Conservation (phyloP, 2,888 invertebrate species). For the Onthophagus sagittarius region DNA sequence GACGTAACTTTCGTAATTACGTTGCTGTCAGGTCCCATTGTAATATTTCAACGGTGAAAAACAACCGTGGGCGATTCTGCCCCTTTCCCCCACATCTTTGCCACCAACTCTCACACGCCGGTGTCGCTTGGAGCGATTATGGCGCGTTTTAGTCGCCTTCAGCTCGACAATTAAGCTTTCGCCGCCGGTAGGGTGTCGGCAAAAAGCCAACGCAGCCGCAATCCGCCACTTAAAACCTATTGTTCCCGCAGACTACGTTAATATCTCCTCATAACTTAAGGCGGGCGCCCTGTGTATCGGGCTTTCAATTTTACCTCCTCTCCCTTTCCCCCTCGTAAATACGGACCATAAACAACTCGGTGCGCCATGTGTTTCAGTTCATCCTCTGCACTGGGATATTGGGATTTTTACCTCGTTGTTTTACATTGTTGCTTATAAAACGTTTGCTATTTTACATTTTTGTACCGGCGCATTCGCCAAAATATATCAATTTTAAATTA, state of each 20-base stretch:
- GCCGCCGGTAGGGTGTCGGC: neutral
- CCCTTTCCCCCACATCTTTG: neutral
- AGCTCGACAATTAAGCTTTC: neutral
- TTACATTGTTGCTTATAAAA: neutral
- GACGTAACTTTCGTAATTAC: neutral
- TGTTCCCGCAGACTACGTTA: slow-evolving; percentile 3
- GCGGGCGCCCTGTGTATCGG: neutral
- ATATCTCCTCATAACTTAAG: slow-evolving; percentile 6
- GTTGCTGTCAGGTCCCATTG: neutral
- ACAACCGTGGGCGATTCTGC: neutral
- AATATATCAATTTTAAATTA: no score
- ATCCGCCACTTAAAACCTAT: slow-evolving; percentile 10
- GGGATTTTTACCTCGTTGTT: neutral
- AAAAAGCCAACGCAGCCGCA: slow-evolving; percentile 1
- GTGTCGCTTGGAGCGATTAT: neutral
- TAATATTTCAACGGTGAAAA: neutral
- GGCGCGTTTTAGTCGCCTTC: neutral
- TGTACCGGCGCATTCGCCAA: no score
- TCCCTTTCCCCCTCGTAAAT: neutral
- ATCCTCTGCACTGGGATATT: neutral
- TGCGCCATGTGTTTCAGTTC: neutral
- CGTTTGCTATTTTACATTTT: neutral
- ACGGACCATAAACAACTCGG: neutral
- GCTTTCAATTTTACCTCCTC: neutral
- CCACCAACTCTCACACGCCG: neutral